A percentile compares a stretch with the other conserved stretches of the same genome.
Evolutionary conservation across 2,888 invertebrate genomes (phyloP).

Genomic region (Abrostola triplasia): DNA sequence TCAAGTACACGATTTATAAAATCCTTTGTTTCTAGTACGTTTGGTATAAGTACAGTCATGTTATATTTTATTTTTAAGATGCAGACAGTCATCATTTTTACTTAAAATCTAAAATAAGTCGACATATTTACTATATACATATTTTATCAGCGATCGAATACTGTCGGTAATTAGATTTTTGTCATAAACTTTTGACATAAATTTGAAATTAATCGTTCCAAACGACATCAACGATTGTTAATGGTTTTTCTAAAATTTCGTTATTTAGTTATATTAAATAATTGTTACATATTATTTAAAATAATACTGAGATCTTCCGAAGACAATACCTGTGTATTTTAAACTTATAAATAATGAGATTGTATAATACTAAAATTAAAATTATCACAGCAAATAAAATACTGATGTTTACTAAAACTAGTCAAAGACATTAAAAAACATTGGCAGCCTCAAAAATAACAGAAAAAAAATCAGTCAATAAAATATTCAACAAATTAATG

Average conservation of each 20-base stretch:
- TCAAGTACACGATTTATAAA: slow-evolving; percentile 2
- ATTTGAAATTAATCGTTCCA: slow-evolving; percentile 46
- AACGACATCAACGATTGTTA: slow-evolving; percentile 46
- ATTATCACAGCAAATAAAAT: slow-evolving; percentile 56
- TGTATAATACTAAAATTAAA: slow-evolving; percentile 38
- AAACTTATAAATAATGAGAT: slow-evolving; percentile 25
- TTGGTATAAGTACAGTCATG: slow-evolving; percentile 50
- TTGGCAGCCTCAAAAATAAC: slow-evolving; percentile 28
- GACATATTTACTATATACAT: slow-evolving; percentile 41
- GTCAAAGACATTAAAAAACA: slow-evolving; percentile 17
- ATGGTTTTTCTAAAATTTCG: slow-evolving; percentile 6
- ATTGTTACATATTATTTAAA: background rate
- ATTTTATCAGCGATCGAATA: slow-evolving; percentile 19
- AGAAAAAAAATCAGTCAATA: slow-evolving; percentile 23
- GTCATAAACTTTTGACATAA: slow-evolving; percentile 36
- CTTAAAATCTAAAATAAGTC: slow-evolving; percentile 44
- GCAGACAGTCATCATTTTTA: slow-evolving; percentile 23
- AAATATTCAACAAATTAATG: background rate
- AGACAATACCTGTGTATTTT: slow-evolving; percentile 27
- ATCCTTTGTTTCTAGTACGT: slow-evolving; percentile 43
- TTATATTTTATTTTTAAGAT: slow-evolving; percentile 27
- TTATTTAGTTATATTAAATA: slow-evolving; percentile 1
- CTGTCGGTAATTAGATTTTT: slow-evolving; percentile 26
- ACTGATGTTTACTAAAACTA: slow-evolving; percentile 33
- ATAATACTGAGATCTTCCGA: slow-evolving; percentile 43